phyloP scores from a whole-genome alignment of 2,888 invertebrate species.

The Phasia obesa region DNA sequence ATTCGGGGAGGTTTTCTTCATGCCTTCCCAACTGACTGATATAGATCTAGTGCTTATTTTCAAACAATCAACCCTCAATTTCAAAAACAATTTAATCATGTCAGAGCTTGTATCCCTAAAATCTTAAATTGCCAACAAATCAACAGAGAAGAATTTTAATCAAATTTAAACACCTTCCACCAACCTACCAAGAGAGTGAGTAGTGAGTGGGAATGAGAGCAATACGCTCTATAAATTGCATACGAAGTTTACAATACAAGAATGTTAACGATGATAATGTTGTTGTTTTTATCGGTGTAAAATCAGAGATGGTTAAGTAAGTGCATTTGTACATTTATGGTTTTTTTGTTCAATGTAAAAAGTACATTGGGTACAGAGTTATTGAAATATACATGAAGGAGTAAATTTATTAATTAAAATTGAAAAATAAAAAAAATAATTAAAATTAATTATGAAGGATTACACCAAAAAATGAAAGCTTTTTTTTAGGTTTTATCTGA shows the following conservation, averaged over 20 bases:
- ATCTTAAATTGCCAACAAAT: slow-evolving; percentile 67
- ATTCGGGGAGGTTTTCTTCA: slow-evolving; percentile 9
- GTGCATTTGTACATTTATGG: background rate
- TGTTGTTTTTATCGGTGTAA: slow-evolving; percentile 15
- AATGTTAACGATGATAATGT: slow-evolving; percentile 23
- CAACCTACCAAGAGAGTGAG: background rate
- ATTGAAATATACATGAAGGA: too few relatives aligned
- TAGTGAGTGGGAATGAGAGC: too few relatives aligned
- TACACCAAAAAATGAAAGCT: too few relatives aligned
- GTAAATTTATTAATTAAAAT: too few relatives aligned
- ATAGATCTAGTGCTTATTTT: slow-evolving; percentile 59
- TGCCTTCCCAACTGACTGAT: slow-evolving; percentile 43
- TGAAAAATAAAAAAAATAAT: too few relatives aligned
- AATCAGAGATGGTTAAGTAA: slow-evolving; percentile 11
- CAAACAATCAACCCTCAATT: slow-evolving; percentile 58
- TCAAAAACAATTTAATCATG: slow-evolving; percentile 64
- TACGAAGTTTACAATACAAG: slow-evolving; percentile 27
- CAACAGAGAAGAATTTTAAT: slow-evolving; percentile 66
- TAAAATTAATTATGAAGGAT: too few relatives aligned
- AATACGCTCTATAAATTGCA: slow-evolving; percentile 25
- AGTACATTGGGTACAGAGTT: too few relatives aligned
- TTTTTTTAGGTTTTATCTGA: too few relatives aligned
- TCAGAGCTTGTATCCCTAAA: slow-evolving; percentile 60
- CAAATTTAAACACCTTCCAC: slow-evolving; percentile 57
- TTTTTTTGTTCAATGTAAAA: too few relatives aligned